phyloP scores from a whole-genome alignment of 2,888 invertebrate genomes.

The Atherix ibis region DNA sequence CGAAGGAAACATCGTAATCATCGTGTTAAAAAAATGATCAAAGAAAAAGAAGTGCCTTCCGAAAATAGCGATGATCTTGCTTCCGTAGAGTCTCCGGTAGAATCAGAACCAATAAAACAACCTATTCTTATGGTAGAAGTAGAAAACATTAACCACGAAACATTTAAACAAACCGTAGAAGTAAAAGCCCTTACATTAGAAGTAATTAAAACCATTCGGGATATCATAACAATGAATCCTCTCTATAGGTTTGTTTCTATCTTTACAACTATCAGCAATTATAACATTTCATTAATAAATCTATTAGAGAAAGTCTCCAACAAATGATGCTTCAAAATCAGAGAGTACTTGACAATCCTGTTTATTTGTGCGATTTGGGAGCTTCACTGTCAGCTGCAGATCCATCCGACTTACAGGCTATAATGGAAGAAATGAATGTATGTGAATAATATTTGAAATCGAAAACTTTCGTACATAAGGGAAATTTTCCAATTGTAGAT shows the following conservation, averaged over 20 bases:
- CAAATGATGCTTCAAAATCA: constrained; percentile 96
- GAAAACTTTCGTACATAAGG: no score
- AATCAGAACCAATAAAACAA: no score
- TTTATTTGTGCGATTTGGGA: constrained; percentile 91
- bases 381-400: constrained; percentile 90
- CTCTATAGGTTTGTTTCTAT: constrained; percentile 48
- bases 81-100: constrained; percentile 12
- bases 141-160: constrained; percentile 78
- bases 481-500: constrained; percentile 50
- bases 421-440: constrained; percentile 89
- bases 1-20: no score
- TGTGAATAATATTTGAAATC: no score
- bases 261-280: constrained; percentile 1
- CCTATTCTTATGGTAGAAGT: constrained; percentile 83
- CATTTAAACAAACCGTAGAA: constrained; percentile 83
- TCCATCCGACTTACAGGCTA: constrained; percentile 77
- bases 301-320: constrained; percentile 76
- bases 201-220: constrained; percentile 91
- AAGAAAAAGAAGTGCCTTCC: constrained; percentile 1
- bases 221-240: constrained; percentile 94
- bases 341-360: constrained; percentile 94
- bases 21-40: constrained; percentile 9
- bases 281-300: neutral
- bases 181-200: constrained; percentile 94
- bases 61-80: neutral